phyloP scores from a whole-genome alignment of 2,888 invertebrate genomes.

The Lepidochrysops patricia region DNA sequence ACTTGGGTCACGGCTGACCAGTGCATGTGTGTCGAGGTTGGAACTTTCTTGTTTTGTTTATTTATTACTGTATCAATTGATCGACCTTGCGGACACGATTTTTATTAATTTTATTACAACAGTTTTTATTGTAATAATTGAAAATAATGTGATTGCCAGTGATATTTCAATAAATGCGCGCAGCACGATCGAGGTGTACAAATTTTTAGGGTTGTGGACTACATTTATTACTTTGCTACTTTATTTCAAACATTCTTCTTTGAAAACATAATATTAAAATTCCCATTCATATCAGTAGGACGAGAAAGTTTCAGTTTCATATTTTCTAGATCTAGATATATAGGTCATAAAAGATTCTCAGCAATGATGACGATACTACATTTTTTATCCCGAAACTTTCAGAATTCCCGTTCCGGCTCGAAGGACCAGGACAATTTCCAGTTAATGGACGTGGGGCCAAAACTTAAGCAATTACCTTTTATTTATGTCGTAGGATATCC shows the following conservation, averaged over 20 bases:
- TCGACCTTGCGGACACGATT: slow-evolving; percentile 3
- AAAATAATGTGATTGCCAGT: not conserved
- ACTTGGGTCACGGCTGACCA: slow-evolving; percentile 32
- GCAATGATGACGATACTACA: not conserved
- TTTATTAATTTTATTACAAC: slow-evolving; percentile 15
- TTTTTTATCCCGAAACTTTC: not conserved
- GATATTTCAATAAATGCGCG: not conserved
- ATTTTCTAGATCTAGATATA: no score
- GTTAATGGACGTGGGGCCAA: not conserved
- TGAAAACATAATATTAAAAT: no score
- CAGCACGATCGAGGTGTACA: no score
- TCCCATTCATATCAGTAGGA: no score
- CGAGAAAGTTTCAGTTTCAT: no score
- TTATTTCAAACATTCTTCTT: no score
- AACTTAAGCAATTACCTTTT: slow-evolving; percentile 5
- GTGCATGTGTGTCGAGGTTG: slow-evolving; percentile 34
- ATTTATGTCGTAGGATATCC: slow-evolving; percentile 8
- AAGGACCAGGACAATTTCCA: not conserved
- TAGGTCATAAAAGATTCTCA: not conserved
- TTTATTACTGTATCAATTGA: slow-evolving; percentile 4
- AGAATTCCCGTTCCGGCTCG: not conserved
- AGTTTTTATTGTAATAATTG: not conserved
- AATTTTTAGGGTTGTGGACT: no score
- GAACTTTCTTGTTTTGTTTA: slow-evolving; percentile 12
- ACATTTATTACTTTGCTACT: no score